Evolutionary conservation across 2,113 vertebrate species (phyloP).

Genomic region (Esox niger): DNA sequence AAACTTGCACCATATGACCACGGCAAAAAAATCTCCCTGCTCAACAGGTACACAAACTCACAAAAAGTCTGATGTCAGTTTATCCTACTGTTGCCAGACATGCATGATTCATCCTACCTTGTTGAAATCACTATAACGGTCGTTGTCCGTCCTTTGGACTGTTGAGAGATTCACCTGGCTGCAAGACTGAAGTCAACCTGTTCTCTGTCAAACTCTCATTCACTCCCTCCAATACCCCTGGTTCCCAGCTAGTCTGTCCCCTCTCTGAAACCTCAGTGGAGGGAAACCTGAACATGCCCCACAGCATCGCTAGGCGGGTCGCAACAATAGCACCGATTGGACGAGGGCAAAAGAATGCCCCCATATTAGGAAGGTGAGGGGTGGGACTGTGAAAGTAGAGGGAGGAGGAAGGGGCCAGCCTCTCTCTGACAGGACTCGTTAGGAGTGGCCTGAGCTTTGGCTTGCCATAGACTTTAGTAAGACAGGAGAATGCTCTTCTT

Average conservation of each 20-base stretch:
- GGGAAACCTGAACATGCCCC: slow-evolving; percentile 44
- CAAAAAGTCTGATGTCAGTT: neutral
- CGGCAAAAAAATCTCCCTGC: neutral
- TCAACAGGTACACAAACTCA: neutral
- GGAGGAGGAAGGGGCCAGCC: slow-evolving; percentile 15
- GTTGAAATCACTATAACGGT: slow-evolving; percentile 22
- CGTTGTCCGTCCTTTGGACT: slow-evolving; percentile 30
- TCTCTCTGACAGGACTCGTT: slow-evolving; percentile 38
- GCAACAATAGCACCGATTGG: slow-evolving; percentile 59
- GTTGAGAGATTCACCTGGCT: slow-evolving; percentile 44
- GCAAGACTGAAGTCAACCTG: slow-evolving; percentile 19
- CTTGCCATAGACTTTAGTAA: neutral
- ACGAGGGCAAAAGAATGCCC: slow-evolving; percentile 53
- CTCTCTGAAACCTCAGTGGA: slow-evolving; percentile 61
- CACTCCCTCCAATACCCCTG: slow-evolving; percentile 32
- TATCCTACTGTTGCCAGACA: neutral
- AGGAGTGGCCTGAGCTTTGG: neutral
- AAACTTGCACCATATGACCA: neutral
- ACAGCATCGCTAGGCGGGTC: slow-evolving; percentile 52
- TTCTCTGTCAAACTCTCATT: slow-evolving; percentile 10
- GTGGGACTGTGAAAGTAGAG: slow-evolving; percentile 34
- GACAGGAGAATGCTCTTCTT: neutral
- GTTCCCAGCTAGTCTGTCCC: slow-evolving; percentile 57
- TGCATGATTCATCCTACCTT: slow-evolving; percentile 52
- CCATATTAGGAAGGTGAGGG: slow-evolving; percentile 63